Evolutionary conservation across 2,888 invertebrate species (phyloP), one percentile per base, ranked within the genome.

Genomic region (Meta bourneti): DNA sequence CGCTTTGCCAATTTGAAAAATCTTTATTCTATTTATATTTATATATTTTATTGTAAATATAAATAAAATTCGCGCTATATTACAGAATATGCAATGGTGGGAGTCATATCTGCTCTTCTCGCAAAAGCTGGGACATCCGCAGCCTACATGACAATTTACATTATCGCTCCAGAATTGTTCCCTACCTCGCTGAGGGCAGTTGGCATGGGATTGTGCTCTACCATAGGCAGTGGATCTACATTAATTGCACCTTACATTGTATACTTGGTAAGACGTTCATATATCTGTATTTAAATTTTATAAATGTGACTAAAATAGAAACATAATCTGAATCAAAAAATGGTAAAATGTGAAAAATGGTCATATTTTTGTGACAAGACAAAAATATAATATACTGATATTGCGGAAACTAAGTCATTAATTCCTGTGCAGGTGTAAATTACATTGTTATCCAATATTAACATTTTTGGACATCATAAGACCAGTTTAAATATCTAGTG

Each of bases 141-240:
- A 49, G 95, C 96, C 7, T 96, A 96, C 94, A 96, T 96, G 93
- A 95, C 96, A 20, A 95, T 96, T 49, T 96, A 96, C 94, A 94
- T 97, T 85, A 96, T 96, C 93, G 96, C 96, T 85, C 95, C 96
- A 94, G 97, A 97, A 94, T 95, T 96, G 34, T 96, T 96, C 94
- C 97, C 97, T 16, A 97, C 97, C 0, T 96, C 96, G 93, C 95
- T 96, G 70, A 95, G 97, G 20, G 96, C 96, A 94, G 96, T 96
- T 11, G 97, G 96, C 0, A 74, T 93, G 89, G 85, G 85, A 9
- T 7, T 85, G 61, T 74, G 74, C n/a, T 75, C 69, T 6, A 85
- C 85, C 48, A 70, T 85, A 1, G 85, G 77, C 20, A 75, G 61
- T 11, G 85, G 75, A 48, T 77, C 85, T 19, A 85, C 85, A n/a